phyloP scores from a whole-genome alignment of 1,140 invertebrate genomes.

The Eriocheir sinensis region DNA sequence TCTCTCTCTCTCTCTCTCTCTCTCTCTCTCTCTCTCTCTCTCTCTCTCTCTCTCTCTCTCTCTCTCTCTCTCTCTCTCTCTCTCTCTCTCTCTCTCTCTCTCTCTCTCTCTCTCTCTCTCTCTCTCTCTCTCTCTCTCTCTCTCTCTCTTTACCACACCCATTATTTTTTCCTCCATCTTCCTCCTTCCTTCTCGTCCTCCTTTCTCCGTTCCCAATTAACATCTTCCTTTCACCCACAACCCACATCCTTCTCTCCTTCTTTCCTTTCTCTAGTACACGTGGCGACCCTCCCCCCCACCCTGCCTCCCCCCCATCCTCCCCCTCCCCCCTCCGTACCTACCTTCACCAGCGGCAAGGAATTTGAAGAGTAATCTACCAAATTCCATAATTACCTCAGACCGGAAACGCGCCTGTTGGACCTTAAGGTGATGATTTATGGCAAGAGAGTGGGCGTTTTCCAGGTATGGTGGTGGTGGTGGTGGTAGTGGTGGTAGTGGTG shows the following conservation, averaged over 20 bases:
- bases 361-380: constrained; percentile 3
- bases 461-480: not conserved
- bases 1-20: not conserved
- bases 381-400: constrained; percentile 27
- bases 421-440: constrained; percentile 49
- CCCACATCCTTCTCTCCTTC: not conserved
- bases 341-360: not conserved
- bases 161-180: not conserved
- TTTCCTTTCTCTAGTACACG: not conserved
- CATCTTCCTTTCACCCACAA: not conserved
- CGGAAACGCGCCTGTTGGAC: constrained; percentile 53
- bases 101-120: not conserved
- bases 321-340: not conserved
- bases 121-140: not conserved
- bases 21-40: not conserved
- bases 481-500: not conserved
- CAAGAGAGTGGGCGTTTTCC: not conserved
- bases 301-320: not conserved
- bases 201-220: not conserved
- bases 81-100: not conserved
- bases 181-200: not conserved
- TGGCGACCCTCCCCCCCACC: not conserved
- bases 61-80: too few species aligned
- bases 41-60: not conserved
- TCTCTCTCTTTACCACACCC: not conserved